phyloP scores from a whole-genome alignment of 23 tunicate genomes.

The Ciona savignyi region DNA sequence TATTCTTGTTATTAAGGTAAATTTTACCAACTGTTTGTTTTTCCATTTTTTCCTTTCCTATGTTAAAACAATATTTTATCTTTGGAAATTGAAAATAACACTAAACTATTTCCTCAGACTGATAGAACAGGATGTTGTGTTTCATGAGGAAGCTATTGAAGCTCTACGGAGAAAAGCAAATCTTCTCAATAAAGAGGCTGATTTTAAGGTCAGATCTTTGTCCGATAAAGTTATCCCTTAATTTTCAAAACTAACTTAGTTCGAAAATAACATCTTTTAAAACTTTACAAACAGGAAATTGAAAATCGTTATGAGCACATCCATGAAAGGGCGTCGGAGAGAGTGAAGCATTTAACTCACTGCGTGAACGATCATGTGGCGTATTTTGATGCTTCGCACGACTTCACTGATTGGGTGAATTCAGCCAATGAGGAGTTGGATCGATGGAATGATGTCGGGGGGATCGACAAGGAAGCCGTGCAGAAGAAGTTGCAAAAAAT shows the following conservation, averaged over 20 bases:
- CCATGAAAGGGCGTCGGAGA: conserved; percentile 29
- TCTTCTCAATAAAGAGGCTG: conserved; percentile 18
- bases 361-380: conserved; percentile 49
- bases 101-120: conserved; percentile 39
- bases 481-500: conserved; percentile 84
- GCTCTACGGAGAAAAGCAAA: conserved; percentile 33
- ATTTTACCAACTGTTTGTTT: no score
- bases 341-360: conserved; percentile 19
- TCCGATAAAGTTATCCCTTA: no score
- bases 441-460: conserved; percentile 72
- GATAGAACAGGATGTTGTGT: conserved; percentile 46
- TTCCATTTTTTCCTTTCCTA: no score
- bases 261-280: no score
- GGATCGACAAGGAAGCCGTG: conserved; percentile 44
- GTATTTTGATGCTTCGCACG: conserved; percentile 58
- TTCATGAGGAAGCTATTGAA: conserved; percentile 54
- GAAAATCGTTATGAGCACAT: conserved; percentile 35
- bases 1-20: no score
- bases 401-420: conserved; percentile 63
- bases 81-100: no score
- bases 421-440: conserved; percentile 90
- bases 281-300: no score
- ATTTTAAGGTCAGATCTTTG: conserved; percentile 37
- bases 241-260: no score
- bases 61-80: no score